These are phyloP conservation scores for Bombus confusus DNA, from an alignment of 1,140 invertebrate genomes.

Conservation along the genomic window DNA sequence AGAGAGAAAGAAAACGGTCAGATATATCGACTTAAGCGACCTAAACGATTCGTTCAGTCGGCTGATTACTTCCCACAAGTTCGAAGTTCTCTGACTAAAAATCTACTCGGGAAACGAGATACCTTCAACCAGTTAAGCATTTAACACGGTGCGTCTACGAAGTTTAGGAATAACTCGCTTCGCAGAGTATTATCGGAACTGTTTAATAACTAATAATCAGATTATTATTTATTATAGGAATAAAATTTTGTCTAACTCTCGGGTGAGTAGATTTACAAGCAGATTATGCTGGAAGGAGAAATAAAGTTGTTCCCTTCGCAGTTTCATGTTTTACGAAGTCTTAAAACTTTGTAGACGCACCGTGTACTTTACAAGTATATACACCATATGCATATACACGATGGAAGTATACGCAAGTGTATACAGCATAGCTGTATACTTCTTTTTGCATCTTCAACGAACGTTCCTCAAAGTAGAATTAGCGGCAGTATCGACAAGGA, in stretches of 20 bases:
- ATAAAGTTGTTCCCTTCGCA: background rate
- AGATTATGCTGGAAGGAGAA: no score
- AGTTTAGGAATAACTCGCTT: background rate
- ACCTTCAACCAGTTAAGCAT: background rate
- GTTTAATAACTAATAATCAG: no score
- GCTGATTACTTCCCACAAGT: background rate
- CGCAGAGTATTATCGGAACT: no score
- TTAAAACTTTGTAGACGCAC: background rate
- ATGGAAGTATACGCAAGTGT: no score
- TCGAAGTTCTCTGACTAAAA: background rate
- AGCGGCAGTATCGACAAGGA: background rate
- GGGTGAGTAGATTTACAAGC: no score
- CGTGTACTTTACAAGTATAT: background rate
- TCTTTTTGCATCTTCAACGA: background rate
- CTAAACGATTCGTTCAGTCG: background rate
- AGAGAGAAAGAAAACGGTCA: background rate
- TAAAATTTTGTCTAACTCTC: no score
- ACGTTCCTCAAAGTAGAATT: slow-evolving; percentile 11
- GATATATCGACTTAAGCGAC: slow-evolving; percentile 11
- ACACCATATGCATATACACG: no score
- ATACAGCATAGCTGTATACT: no score
- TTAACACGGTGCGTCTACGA: no score
- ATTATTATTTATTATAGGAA: no score
- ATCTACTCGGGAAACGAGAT: background rate
- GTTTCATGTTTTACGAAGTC: background rate